A percentile compares a stretch with the other conserved stretches of the same genome.
Evolutionary conservation across 2,797 vertebrate species (phyloP).

Genomic region (Stomatorhinus walkeri): DNA sequence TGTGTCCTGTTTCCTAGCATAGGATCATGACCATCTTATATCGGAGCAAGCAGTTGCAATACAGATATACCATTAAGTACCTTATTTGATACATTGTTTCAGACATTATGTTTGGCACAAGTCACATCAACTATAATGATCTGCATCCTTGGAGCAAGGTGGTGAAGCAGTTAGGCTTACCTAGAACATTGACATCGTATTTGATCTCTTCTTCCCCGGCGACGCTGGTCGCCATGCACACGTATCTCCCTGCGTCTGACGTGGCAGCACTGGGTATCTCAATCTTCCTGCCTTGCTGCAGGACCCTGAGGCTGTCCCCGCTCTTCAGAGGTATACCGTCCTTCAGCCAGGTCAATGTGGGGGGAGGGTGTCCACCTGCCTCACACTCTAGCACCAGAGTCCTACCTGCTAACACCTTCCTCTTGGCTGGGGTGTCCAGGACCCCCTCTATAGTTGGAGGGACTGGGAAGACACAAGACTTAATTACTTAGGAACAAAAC

Average conservation of each 20-base stretch:
- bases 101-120: neutral
- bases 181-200: slow-evolving; percentile 82
- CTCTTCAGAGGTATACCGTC: slow-evolving; percentile 74
- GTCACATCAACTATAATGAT: neutral
- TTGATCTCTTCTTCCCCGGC: slow-evolving; percentile 88
- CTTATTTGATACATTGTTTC: neutral
- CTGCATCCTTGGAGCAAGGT: neutral
- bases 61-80: neutral
- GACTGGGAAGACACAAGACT: slow-evolving; percentile 55
- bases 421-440: slow-evolving; percentile 55
- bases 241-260: slow-evolving; percentile 71
- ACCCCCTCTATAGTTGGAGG: slow-evolving; percentile 77
- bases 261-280: slow-evolving; percentile 62
- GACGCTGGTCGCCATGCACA: slow-evolving; percentile 85
- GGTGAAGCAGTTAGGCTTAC: slow-evolving; percentile 47
- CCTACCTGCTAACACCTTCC: slow-evolving; percentile 70
- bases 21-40: neutral
- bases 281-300: slow-evolving; percentile 72
- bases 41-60: neutral
- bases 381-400: slow-evolving; percentile 75
- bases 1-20: neutral
- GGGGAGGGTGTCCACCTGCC: slow-evolving; percentile 79
- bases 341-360: slow-evolving; percentile 87
- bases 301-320: slow-evolving; percentile 60
- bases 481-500: neutral